A percentile compares a stretch with the other conserved stretches of the same genome.
phyloP scores from a whole-genome alignment of 2,888 invertebrate species.

The Syritta pipiens region DNA sequence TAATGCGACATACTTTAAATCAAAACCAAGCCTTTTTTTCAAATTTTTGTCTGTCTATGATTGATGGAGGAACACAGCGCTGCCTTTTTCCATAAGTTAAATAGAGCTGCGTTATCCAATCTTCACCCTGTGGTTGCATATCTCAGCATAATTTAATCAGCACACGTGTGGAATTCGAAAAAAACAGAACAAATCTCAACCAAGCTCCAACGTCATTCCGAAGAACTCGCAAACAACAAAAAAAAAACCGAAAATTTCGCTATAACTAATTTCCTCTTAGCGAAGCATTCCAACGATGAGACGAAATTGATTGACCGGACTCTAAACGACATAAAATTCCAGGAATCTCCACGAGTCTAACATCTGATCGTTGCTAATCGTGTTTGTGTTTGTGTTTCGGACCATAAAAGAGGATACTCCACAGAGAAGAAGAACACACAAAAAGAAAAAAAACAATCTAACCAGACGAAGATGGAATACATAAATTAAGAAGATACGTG shows the following conservation, averaged over 20 bases:
- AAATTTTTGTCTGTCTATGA: no score
- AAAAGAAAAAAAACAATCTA: constrained; percentile 10
- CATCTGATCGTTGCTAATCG: no score
- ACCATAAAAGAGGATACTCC: constrained; percentile 15
- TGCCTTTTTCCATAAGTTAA: no score
- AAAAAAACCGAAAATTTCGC: background rate
- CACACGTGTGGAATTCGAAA: no score
- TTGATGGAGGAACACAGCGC: no score
- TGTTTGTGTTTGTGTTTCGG: no score
- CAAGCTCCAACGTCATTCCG: constrained; percentile 24
- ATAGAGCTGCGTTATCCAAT: no score
- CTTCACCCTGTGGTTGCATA: no score
- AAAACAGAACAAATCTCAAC: constrained; percentile 18
- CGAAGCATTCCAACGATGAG: background rate
- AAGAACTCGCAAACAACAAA: constrained; percentile 16
- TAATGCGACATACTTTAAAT: no score
- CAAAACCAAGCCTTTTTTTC: no score
- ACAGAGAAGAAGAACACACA: no score
- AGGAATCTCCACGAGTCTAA: no score
- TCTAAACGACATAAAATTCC: constrained; percentile 53
- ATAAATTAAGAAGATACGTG: constrained; percentile 44
- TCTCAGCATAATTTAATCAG: constrained; percentile 32
- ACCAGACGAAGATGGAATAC: constrained; percentile 4
- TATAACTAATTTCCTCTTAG: constrained; percentile 28
- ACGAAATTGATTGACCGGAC: constrained; percentile 50